These are phyloP conservation scores for Cisticola juncidis DNA, from an alignment of 2,113 vertebrate species.

Conservation along the genomic window DNA sequence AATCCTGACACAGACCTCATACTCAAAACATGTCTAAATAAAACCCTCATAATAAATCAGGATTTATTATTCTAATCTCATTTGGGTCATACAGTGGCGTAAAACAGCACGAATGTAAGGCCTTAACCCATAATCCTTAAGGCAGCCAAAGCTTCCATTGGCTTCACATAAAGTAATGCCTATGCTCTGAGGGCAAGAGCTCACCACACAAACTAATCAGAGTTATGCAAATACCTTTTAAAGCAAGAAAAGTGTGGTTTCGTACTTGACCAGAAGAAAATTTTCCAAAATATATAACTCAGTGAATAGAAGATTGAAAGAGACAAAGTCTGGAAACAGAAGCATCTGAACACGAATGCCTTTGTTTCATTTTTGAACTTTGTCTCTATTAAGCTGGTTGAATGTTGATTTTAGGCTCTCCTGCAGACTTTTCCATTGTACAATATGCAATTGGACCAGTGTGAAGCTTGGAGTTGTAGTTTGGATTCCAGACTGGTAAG, in stretches of 20 bases:
- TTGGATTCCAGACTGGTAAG: background rate
- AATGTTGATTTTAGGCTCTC: background rate
- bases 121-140: slow-evolving; percentile 39
- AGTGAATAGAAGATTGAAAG: background rate
- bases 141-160: slow-evolving; percentile 1
- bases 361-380: background rate
- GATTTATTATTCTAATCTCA: slow-evolving; percentile 67
- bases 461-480: background rate
- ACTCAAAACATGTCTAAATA: slow-evolving; percentile 54
- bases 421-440: background rate
- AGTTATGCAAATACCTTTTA: background rate
- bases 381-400: background rate
- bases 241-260: background rate
- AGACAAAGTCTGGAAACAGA: background rate
- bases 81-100: slow-evolving; percentile 54
- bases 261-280: background rate
- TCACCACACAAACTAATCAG: background rate
- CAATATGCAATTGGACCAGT: background rate
- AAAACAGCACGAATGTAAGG: slow-evolving; percentile 7
- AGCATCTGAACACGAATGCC: background rate
- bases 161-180: background rate
- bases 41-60: slow-evolving; percentile 57
- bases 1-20: slow-evolving; percentile 45
- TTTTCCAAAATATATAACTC: background rate
- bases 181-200: background rate